Base-by-base conservation (phyloP, 2,797 vertebrate genomes). In the Ciconia nigra region DNA sequence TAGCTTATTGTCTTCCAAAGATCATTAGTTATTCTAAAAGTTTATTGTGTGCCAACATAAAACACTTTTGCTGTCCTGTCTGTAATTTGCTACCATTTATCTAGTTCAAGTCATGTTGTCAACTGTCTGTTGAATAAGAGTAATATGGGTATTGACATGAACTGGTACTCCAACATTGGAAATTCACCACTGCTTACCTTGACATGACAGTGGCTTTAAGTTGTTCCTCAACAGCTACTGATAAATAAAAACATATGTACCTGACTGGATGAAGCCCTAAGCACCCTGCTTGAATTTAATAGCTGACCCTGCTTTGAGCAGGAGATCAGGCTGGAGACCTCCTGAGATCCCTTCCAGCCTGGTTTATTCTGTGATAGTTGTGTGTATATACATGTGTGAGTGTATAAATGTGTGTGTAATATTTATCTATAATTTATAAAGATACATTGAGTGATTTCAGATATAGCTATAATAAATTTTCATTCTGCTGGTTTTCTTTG, bases 401-500 rank as follows among this genome's bases (percentile, higher is more conserved):
- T 11, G 8, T 44, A 15, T 74, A 42, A 65, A n/a, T 10, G 3
- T 5, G 22, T 67, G 39, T 55, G 14, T 54, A 9, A 11, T 25
- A 4, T 28, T 41, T 37, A 2, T 62, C 11, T 44, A 6, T 57
- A 4, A 3, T 80, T n/a, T 85, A 3, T 80, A 39, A 66, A 28
- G 70, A 51, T 35, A 3, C 2, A 0, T 18, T 18, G 46, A 31
- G 15, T 66, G 25, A 10, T 89, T 85, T 65, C 94, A 92, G 83
- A 4, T 96, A 31, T 52, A 54, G 93, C 95, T 89, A 81, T 96
- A 96, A 95, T 93, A 62, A 86, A 44, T 46, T 74, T 94, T 96
- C 39, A 0, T 72, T 92, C 42, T 95, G 62, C 73, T 96, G 91
- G 95, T 96, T 97, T 93, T 92, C 70, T 97, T 97, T 97, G 88